Evolutionary conservation across 2,797 vertebrate species (phyloP), one percentile per base, ranked within the genome.

Genomic region (Benthosema pterotum): DNA sequence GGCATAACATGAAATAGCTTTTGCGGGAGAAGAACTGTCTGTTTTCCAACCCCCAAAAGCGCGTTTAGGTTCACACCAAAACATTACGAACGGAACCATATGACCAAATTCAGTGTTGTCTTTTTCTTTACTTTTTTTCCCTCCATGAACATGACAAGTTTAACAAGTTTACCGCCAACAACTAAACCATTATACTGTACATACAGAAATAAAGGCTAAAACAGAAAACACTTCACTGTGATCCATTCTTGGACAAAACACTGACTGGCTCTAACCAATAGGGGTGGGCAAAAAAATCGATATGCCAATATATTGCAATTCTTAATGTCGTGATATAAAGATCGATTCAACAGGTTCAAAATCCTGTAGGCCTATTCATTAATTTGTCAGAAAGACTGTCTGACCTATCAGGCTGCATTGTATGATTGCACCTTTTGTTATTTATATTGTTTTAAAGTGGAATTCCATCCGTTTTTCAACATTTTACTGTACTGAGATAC

Each of bases 41-140:
- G n/a, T 84, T 61, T 71, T 59, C 85, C 67, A 82, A 89, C 81
- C 84, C 74, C 58, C 42, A 85, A 77, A 88, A 86, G 76, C 78
- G 84, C 80, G 83, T 85, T 82, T 75, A 48, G 17, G 72, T 84
- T 85, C 51, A 72, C 78, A 74, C 63, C 65, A 62, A 60, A 63
- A 67, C 71, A 63, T 55, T 74, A 82, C 69, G 65, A 81, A 50
- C 77, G 52, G 67, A 69, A 65, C 79, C 63, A 65, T 73, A 71
- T 72, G 32, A 79, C 69, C 75, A 56, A 81, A 76, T 53, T 12
- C 32, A 38, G 32, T 38, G 32, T 38, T 7, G 2, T 38, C 8
- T 38, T 38, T 38, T 38, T 38, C 28, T 32, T 32, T 7, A 5
- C 7, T 32, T 32, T 7, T 32, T 32, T 32, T 2, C 28, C 58